Percentiles rank a stretch among this genome's conserved stretches.
phyloP scores from a whole-genome alignment of 2,888 invertebrate genomes.

The Sphinx pinastri region DNA sequence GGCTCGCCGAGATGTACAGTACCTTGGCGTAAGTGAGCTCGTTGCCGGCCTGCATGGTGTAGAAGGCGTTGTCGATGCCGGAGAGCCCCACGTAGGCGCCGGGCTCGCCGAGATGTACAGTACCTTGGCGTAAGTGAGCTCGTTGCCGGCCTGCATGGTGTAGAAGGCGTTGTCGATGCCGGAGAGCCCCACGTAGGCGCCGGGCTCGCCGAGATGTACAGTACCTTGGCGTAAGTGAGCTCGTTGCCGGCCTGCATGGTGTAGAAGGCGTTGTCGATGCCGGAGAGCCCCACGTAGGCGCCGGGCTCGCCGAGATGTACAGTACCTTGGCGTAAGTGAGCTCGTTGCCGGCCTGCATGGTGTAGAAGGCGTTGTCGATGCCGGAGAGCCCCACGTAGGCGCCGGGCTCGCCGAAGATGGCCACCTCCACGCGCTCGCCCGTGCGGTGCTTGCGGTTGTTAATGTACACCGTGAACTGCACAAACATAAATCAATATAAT shows the following conservation, averaged over 20 bases:
- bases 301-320: conserved; percentile 94
- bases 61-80: too few species aligned
- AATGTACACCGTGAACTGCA: conserved; percentile 90
- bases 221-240: conserved; percentile 91
- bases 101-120: too few species aligned
- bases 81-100: too few species aligned
- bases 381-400: conserved; percentile 96
- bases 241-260: conserved; percentile 97
- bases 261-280: conserved; percentile 94
- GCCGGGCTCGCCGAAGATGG: conserved; percentile 96
- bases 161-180: too few species aligned
- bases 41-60: too few species aligned
- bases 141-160: too few species aligned
- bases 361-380: conserved; percentile 94
- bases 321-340: conserved; percentile 91
- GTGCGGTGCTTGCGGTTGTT: conserved; percentile 97
- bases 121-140: too few species aligned
- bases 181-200: too few species aligned
- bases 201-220: too few species aligned
- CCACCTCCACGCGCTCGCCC: conserved; percentile 96
- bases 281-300: conserved; percentile 96
- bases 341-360: conserved; percentile 97
- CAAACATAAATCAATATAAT: neutral
- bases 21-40: too few species aligned
- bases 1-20: conserved; percentile 91